phyloP scores from a whole-genome alignment of 2,797 vertebrate species.

The Epinephelus awoara region DNA sequence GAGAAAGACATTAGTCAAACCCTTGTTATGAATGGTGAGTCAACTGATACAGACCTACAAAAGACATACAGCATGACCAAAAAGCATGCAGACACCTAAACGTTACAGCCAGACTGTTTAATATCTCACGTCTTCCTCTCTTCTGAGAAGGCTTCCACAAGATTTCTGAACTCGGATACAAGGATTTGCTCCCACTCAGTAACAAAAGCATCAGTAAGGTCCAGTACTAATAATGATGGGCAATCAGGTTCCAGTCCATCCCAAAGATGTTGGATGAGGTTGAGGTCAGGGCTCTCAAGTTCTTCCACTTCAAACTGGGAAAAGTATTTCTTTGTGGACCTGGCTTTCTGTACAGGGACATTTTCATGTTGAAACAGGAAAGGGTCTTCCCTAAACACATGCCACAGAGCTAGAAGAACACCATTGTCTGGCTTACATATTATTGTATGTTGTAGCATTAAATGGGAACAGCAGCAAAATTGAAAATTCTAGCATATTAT shows the following conservation, averaged over 20 bases:
- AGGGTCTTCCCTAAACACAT: not conserved
- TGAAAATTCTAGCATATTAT: too few species aligned
- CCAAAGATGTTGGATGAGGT: not conserved
- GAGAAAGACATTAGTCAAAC: conserved; percentile 1
- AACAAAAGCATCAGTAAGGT: not conserved
- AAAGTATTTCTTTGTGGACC: not conserved
- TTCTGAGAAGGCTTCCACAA: not conserved
- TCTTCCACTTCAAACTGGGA: too few species aligned
- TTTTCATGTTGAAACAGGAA: not conserved
- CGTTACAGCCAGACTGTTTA: not conserved
- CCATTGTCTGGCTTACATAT: not conserved
- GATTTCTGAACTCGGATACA: not conserved
- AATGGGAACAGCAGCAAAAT: too few species aligned
- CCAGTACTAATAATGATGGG: not conserved
- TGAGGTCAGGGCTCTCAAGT: not conserved
- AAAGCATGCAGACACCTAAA: not conserved
- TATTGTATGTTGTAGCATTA: too few species aligned
- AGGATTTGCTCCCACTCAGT: not conserved
- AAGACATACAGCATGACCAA: not conserved
- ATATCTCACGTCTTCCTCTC: not conserved
- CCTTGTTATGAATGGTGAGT: not conserved
- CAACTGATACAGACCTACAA: not conserved
- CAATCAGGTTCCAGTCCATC: not conserved
- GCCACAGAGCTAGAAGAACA: not conserved
- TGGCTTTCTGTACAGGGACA: not conserved